Evolutionary conservation across 1,140 invertebrate species (phyloP), one percentile per base, ranked within the genome.

Genomic region (Mizuhopecten yessoensis): DNA sequence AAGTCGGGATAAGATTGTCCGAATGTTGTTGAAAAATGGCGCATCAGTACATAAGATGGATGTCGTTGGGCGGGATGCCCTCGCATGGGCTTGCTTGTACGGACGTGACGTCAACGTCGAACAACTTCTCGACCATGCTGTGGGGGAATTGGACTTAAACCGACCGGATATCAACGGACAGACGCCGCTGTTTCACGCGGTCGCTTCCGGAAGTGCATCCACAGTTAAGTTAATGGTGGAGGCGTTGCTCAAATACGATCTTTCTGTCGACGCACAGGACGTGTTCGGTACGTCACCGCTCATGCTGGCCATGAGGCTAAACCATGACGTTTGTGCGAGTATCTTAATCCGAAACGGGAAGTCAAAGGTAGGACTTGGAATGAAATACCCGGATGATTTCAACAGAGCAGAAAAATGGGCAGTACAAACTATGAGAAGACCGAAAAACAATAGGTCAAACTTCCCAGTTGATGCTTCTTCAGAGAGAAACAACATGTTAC

Each of bases 21-120:
- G 87, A 88, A 92, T 92, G 34, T 34, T 94, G 29, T 57, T 94
- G 10, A 88, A 91, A 87, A 86, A 88, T 33, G 93, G 92, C 7
- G 93, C 92, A 0, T 0, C 75, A 0, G 94, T 94, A 1, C 93
- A 93, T 34, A 91, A 88, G 87, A 87, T 89, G 0, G 94, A 94
- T 49, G 92, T 94, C 88, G 93, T 93, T 49, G 94, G 94, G 3
- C 57, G 94, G 23, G 93, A 93, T 57, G 93, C 94, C 2, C 89
- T 94, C 0, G 86, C 90, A 34, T 94, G 94, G 94, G 92, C 93
- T 15, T 93, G 92, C 87, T 39, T 93, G n/a, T 94, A 93, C 39
- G 94, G 94, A 0, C 36, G 93, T 36, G 93, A 93, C 36, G 88
- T 33, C 34, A 93, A 94, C 23, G 93, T 94, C 0, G 33, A 87